A percentile compares a stretch with the other conserved stretches of the same genome.
Evolutionary conservation across 2,888 invertebrate genomes (phyloP).

Genomic region (Cynaeus angustus): DNA sequence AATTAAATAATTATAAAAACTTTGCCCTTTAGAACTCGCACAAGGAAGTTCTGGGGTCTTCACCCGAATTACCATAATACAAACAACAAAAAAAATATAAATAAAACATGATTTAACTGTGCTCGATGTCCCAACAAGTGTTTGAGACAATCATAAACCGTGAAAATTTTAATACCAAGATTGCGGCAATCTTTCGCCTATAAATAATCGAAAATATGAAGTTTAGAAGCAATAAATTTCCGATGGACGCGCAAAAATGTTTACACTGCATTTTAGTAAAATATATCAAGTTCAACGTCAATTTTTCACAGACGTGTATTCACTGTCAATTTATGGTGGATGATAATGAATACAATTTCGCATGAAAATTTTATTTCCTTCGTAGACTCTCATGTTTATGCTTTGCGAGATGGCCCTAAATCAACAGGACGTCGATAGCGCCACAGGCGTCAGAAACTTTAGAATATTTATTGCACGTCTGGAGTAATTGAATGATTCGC

Average conservation of each 20-base stretch:
- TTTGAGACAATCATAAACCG: neutral
- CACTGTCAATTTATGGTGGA: neutral
- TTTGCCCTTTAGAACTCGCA: no score
- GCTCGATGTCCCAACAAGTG: no score
- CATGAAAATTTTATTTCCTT: constrained; percentile 2
- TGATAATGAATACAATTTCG: neutral
- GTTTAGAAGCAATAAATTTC: constrained; percentile 1
- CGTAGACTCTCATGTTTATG: constrained; percentile 2
- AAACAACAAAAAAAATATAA: no score
- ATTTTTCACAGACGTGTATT: neutral
- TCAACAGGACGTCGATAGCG: constrained; percentile 1
- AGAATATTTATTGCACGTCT: neutral
- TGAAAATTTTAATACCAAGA: constrained; percentile 1
- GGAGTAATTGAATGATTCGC: constrained; percentile 2
- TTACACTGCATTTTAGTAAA: constrained; percentile 4
- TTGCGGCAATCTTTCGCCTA: constrained; percentile 3
- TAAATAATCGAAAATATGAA: constrained; percentile 8
- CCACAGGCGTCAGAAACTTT: neutral
- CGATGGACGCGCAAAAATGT: neutral
- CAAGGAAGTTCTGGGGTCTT: no score
- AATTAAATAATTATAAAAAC: no score
- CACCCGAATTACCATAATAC: no score
- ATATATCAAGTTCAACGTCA: constrained; percentile 1
- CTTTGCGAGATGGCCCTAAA: neutral
- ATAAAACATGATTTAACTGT: no score